Conservation (phyloP, 92 coral and sea anemone genomes). For the Pocillopora grandis region DNA sequence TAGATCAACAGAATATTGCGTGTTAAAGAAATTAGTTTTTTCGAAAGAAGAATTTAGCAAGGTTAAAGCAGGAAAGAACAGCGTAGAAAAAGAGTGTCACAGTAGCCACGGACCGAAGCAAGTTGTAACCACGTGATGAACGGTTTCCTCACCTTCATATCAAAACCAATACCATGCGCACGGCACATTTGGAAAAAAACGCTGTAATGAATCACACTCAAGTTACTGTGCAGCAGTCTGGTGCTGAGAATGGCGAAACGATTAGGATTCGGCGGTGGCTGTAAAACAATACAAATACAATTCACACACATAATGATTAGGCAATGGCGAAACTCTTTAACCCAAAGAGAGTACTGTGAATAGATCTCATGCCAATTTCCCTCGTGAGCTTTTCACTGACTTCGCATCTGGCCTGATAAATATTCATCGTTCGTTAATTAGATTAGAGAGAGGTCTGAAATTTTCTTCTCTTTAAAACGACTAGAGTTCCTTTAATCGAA, state of each 20-base stretch:
- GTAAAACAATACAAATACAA: conserved; percentile 2
- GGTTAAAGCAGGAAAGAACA: too few species aligned
- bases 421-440: too few species aligned
- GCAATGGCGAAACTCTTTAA: not conserved
- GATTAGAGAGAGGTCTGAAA: too few species aligned
- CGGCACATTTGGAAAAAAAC: conserved; percentile 99
- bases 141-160: conserved; percentile 70
- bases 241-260: conserved; percentile 93
- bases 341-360: too few species aligned
- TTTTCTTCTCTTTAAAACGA: too few species aligned
- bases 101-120: not conserved
- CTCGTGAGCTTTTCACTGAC: too few species aligned
- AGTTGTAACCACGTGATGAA: not conserved
- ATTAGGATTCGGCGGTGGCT: conserved; percentile 91
- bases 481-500: too few species aligned
- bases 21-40: too few species aligned
- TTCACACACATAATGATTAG: not conserved
- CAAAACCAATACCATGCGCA: conserved; percentile 99
- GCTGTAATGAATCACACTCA: conserved; percentile 97
- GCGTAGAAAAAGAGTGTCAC: not conserved
- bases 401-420: too few species aligned
- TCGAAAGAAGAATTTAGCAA: too few species aligned
- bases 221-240: conserved; percentile 86
- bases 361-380: too few species aligned
- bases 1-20: not conserved